These are phyloP conservation scores for Matsumyia berberina DNA, from an alignment of 2,888 invertebrate genomes.

Conservation along the genomic window DNA sequence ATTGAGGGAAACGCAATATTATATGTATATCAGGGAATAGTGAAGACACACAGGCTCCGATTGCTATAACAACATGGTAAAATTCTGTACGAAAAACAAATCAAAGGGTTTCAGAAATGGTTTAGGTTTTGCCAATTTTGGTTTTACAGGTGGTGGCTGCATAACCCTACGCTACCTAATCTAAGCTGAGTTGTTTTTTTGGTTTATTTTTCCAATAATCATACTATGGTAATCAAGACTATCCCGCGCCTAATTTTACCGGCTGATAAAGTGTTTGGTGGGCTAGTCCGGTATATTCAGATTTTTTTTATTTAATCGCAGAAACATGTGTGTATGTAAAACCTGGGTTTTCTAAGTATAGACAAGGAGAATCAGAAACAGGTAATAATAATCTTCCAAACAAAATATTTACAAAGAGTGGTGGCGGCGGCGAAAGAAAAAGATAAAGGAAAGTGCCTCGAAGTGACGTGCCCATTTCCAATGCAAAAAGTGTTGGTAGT, in stretches of 20 bases:
- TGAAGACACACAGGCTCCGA: too few relatives aligned
- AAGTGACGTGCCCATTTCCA: constrained; percentile 61
- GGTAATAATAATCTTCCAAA: constrained; percentile 55
- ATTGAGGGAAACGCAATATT: too few relatives aligned
- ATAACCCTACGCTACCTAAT: too few relatives aligned
- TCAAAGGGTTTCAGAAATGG: too few relatives aligned
- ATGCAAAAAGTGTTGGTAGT: constrained; percentile 54
- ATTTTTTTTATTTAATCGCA: constrained; percentile 22
- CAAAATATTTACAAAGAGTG: constrained; percentile 58
- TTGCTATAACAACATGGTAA: too few relatives aligned
- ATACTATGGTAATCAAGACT: constrained; percentile 2
- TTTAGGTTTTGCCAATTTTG: too few relatives aligned
- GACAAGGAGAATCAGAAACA: constrained; percentile 27
- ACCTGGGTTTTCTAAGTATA: constrained; percentile 14
- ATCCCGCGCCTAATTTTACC: too few relatives aligned
- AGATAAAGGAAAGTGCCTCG: constrained; percentile 46
- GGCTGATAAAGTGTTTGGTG: background rate
- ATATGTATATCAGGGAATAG: too few relatives aligned
- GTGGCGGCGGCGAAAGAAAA: constrained; percentile 41
- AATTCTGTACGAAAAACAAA: too few relatives aligned
- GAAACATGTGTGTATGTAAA: constrained; percentile 13
- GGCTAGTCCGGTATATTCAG: constrained; percentile 1
- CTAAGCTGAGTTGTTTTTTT: too few relatives aligned
- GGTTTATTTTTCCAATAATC: too few relatives aligned
- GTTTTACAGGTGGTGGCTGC: too few relatives aligned